These are phyloP conservation scores for Mnemiopsis leidyi DNA, from an alignment of 37 sponge, comb jelly and placozoan genomes.

Conservation along the genomic window DNA sequence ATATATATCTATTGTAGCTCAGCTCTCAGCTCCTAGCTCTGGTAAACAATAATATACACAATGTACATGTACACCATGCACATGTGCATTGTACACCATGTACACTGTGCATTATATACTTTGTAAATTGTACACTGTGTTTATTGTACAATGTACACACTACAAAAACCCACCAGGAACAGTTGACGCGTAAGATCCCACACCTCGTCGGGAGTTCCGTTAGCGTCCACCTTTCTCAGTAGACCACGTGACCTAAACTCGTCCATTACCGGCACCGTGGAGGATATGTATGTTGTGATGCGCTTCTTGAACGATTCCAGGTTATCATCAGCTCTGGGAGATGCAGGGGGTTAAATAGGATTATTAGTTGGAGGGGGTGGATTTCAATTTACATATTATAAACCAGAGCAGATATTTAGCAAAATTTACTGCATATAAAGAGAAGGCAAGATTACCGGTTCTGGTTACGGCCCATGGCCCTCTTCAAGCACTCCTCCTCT, in stretches of 20 bases:
- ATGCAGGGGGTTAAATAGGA: neutral
- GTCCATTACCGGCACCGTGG: neutral
- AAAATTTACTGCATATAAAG: no score
- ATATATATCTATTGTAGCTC: no score
- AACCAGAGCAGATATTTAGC: no score
- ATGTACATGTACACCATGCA: no score
- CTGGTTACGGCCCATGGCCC: constrained; percentile 44
- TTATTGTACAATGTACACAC: no score
- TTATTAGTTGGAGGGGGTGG: no score
- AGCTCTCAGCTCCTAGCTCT: no score
- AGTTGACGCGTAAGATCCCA: neutral
- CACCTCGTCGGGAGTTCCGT: constrained; percentile 6
- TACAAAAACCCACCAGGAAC: neutral
- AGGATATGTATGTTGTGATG: neutral
- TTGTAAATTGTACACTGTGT: no score
- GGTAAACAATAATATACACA: no score
- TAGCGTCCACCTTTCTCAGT: constrained; percentile 3
- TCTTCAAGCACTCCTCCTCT: constrained; percentile 7
- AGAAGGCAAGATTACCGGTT: neutral
- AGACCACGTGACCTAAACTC: neutral
- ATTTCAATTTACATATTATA: no score
- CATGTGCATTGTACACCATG: no score
- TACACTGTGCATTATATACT: no score
- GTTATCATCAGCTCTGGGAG: constrained; percentile 53
- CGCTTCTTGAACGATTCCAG: constrained; percentile 26